phyloP scores from a whole-genome alignment of 2,888 invertebrate genomes.

The Diploptera punctata region DNA sequence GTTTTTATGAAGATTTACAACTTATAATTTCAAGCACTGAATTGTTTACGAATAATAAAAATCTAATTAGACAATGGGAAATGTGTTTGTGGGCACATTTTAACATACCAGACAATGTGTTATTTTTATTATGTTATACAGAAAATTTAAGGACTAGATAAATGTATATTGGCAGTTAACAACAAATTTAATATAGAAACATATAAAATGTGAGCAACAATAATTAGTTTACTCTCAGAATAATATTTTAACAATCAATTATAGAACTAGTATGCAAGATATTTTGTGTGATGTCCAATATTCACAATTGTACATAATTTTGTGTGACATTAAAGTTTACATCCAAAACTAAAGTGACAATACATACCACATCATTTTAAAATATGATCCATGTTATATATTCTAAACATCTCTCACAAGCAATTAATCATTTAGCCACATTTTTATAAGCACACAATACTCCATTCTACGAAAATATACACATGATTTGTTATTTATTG shows the following conservation, averaged over 20 bases:
- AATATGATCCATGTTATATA: slow-evolving; percentile 1
- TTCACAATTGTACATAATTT: neutral
- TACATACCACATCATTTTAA: neutral
- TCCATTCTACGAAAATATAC: slow-evolving; percentile 22
- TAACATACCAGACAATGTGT: too few relatives aligned
- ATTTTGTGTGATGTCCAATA: too few relatives aligned
- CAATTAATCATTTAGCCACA: slow-evolving; percentile 1
- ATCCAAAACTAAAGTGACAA: neutral
- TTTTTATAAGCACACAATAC: neutral
- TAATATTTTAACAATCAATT: neutral
- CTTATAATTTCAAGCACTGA: too few relatives aligned
- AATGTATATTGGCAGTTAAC: neutral
- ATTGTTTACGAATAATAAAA: too few relatives aligned
- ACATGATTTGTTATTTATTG: slow-evolving; percentile 9
- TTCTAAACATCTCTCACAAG: neutral
- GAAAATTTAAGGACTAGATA: neutral
- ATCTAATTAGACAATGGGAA: too few relatives aligned
- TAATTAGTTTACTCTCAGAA: neutral
- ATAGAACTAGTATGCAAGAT: too few relatives aligned
- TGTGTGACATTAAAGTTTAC: neutral
- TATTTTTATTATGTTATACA: too few relatives aligned
- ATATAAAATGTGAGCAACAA: neutral
- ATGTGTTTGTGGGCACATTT: too few relatives aligned
- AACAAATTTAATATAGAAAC: neutral
- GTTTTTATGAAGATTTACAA: too few relatives aligned